A percentile compares a stretch with the other conserved stretches of the same genome.
phyloP scores from a whole-genome alignment of 2,113 vertebrate species.

The Ranitomeya imitator region DNA sequence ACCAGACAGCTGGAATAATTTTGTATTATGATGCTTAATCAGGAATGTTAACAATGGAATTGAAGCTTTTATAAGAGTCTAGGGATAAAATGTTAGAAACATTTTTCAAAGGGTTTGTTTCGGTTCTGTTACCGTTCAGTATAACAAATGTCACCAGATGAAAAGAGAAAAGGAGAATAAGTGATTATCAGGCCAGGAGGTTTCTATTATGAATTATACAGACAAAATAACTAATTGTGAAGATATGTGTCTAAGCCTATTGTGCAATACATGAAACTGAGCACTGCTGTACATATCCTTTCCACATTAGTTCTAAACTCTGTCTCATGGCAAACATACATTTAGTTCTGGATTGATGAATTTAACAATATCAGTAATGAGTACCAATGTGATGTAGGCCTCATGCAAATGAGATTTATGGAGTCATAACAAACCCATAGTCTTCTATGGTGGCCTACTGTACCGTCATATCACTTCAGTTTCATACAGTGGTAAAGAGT shows the following conservation, averaged over 20 bases:
- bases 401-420: background rate
- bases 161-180: constrained; percentile 3
- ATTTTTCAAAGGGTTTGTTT: constrained; percentile 34
- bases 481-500: background rate
- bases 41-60: constrained; percentile 57
- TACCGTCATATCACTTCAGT: background rate
- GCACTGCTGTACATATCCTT: background rate
- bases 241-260: background rate
- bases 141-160: constrained; percentile 9
- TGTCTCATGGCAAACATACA: background rate
- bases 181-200: background rate
- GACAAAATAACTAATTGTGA: background rate
- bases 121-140: background rate
- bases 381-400: background rate
- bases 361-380: background rate
- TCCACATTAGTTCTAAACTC: background rate
- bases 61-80: constrained; percentile 54
- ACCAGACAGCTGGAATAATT: constrained; percentile 56
- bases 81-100: constrained; percentile 50
- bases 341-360: background rate
- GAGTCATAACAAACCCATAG: background rate
- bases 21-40: constrained; percentile 54
- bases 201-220: constrained; percentile 2
- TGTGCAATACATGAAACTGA: background rate
- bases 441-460: background rate